A percentile compares a stretch with the other conserved stretches of the same genome.
Conservation (phyloP, 2,113 vertebrate genomes). For the Haemorhous mexicanus region DNA sequence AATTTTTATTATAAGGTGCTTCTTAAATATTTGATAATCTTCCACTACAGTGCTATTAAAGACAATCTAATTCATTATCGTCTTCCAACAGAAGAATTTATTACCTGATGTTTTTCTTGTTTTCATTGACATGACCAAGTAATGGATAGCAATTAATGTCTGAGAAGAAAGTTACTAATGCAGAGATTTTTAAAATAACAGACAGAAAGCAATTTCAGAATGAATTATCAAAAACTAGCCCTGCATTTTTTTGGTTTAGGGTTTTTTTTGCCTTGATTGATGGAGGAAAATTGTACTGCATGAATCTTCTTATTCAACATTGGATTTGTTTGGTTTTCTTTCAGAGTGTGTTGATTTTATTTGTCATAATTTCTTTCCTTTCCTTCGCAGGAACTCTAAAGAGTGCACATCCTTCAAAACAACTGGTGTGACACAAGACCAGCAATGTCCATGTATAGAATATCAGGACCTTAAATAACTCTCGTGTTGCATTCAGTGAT, state of each 20-base stretch:
- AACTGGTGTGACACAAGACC: not conserved
- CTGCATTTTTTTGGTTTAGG: not conserved
- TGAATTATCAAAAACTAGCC: not conserved
- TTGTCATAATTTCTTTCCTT: not conserved
- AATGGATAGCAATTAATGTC: not conserved
- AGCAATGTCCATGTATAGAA: not conserved
- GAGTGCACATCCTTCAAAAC: not conserved
- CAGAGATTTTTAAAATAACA: not conserved
- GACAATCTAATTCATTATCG: not conserved
- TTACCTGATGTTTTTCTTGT: not conserved
- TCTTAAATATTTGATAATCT: not conserved
- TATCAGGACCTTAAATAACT: conserved; percentile 27
- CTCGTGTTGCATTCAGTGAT: conserved; percentile 15
- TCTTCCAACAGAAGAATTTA: not conserved
- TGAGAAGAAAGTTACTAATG: not conserved
- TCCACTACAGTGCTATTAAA: not conserved
- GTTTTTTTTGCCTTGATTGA: not conserved
- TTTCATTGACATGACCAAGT: not conserved
- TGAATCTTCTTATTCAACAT: not conserved
- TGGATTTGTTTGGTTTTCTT: not conserved
- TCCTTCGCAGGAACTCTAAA: not conserved
- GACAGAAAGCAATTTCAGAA: not conserved
- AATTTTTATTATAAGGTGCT: not conserved
- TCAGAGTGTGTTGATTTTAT: not conserved
- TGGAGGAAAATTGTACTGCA: not conserved